A percentile compares a stretch with the other conserved stretches of the same genome.
phyloP scores from a whole-genome alignment of 2,888 invertebrate genomes.

The Sialis lutaria region DNA sequence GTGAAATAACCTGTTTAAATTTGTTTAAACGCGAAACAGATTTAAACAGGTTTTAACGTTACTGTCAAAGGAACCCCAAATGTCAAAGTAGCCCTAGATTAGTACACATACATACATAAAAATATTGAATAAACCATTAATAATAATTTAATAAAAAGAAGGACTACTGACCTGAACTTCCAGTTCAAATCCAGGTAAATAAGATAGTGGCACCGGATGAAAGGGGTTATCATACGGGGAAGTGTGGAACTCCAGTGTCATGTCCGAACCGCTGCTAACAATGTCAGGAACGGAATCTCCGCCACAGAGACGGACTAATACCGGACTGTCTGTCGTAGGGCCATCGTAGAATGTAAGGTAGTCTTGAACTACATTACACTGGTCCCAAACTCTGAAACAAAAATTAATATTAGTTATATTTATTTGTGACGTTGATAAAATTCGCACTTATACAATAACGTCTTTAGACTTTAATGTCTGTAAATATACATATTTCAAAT shows the following conservation, averaged over 20 bases:
- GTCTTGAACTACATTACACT: constrained; percentile 67
- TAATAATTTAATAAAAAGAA: too few relatives aligned
- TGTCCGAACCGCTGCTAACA: constrained; percentile 56
- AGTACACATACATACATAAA: too few relatives aligned
- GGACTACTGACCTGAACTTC: constrained; percentile 49
- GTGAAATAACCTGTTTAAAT: too few relatives aligned
- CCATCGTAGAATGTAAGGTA: constrained; percentile 72
- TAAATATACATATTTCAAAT: too few relatives aligned
- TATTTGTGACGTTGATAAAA: background rate
- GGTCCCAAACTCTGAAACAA: constrained; percentile 55
- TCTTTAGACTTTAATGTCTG: too few relatives aligned
- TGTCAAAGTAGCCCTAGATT: too few relatives aligned
- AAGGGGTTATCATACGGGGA: constrained; percentile 69
- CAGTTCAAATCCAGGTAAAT: constrained; percentile 64
- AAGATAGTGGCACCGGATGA: constrained; percentile 59
- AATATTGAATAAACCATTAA: too few relatives aligned
- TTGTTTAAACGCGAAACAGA: too few relatives aligned
- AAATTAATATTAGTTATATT: constrained; percentile 2
- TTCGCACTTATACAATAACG: too few relatives aligned
- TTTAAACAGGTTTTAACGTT: too few relatives aligned
- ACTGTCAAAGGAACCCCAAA: too few relatives aligned
- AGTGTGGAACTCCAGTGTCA: constrained; percentile 65
- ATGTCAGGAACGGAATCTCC: constrained; percentile 69
- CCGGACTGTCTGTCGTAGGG: constrained; percentile 46
- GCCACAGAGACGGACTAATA: constrained; percentile 62